Evolutionary conservation across 92 coral and sea anemone genomes (phyloP).

Genomic region (Paragorgia papillata): DNA sequence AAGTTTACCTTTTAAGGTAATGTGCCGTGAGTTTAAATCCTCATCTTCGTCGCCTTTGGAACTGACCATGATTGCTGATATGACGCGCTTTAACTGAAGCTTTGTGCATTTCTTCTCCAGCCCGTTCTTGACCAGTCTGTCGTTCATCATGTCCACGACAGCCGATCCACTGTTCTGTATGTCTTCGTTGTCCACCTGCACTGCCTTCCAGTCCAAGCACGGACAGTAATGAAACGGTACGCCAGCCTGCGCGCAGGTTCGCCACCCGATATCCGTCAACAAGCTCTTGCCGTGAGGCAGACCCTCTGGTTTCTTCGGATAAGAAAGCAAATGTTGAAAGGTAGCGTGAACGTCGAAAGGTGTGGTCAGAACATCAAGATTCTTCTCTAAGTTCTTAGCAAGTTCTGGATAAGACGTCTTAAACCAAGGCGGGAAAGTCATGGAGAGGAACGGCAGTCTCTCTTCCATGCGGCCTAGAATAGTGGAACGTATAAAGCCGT

Average conservation of each 20-base stretch:
- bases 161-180: slow-evolving; percentile 59
- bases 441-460: slow-evolving; percentile 59
- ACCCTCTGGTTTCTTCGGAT: slow-evolving; percentile 33
- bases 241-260: slow-evolving; percentile 66
- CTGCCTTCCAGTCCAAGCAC: slow-evolving; percentile 60
- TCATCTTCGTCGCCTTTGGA: slow-evolving; percentile 21
- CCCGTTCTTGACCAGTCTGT: slow-evolving; percentile 22
- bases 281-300: slow-evolving; percentile 57
- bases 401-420: slow-evolving; percentile 51
- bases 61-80: slow-evolving; percentile 47
- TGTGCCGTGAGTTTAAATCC: slow-evolving; percentile 12
- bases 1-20: slow-evolving; percentile 20
- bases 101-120: slow-evolving; percentile 50
- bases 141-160: slow-evolving; percentile 72
- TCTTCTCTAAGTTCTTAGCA: slow-evolving; percentile 29
- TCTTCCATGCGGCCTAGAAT: slow-evolving; percentile 66
- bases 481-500: slow-evolving; percentile 63
- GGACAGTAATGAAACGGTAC: slow-evolving; percentile 67
- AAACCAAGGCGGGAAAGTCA: slow-evolving; percentile 67
- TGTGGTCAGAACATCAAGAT: slow-evolving; percentile 53
- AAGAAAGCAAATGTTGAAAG: slow-evolving; percentile 51
- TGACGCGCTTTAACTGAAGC: slow-evolving; percentile 41
- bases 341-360: slow-evolving; percentile 73
- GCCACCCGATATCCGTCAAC: slow-evolving; percentile 56
- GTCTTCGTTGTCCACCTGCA: slow-evolving; percentile 60